These are phyloP conservation scores for Tachystola acroxantha DNA, from an alignment of 2,888 invertebrate genomes.

Conservation along the genomic window DNA sequence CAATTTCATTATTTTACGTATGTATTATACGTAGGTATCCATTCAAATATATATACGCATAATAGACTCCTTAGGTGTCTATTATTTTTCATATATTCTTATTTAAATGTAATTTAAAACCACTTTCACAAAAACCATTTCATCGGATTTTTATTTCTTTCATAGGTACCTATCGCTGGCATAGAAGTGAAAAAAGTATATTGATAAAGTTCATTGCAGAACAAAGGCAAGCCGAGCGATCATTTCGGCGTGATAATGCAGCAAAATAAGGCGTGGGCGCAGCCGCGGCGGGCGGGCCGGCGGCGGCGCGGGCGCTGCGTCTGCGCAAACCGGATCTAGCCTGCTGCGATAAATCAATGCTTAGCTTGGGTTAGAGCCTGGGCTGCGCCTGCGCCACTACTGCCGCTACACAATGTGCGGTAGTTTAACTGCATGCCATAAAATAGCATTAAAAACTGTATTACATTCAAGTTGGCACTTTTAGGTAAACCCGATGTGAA, in stretches of 20 bases:
- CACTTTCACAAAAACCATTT: too few relatives aligned
- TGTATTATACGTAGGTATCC: too few relatives aligned
- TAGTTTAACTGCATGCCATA: background rate
- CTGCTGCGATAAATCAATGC: constrained; percentile 59
- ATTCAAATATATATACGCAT: too few relatives aligned
- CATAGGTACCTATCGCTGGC: background rate
- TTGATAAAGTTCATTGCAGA: constrained; percentile 16
- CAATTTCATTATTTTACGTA: too few relatives aligned
- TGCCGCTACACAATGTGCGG: background rate
- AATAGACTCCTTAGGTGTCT: too few relatives aligned
- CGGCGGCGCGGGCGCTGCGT: constrained; percentile 26
- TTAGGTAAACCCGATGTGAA: too few relatives aligned
- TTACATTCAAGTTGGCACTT: too few relatives aligned
- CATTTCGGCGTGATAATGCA: constrained; percentile 64
- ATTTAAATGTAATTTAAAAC: too few relatives aligned
- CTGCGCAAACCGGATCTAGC: constrained; percentile 67
- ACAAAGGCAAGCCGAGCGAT: constrained; percentile 46
- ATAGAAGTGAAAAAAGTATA: constrained; percentile 3
- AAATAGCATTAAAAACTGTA: too few relatives aligned
- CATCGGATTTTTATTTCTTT: too few relatives aligned
- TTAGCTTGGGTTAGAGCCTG: constrained; percentile 16
- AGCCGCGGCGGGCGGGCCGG: constrained; percentile 28
- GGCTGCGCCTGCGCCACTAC: background rate
- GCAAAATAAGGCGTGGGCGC: constrained; percentile 65
- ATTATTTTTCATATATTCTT: too few relatives aligned